phyloP scores from a whole-genome alignment of 2,797 vertebrate species.

The Leucoraja ocellata region DNA sequence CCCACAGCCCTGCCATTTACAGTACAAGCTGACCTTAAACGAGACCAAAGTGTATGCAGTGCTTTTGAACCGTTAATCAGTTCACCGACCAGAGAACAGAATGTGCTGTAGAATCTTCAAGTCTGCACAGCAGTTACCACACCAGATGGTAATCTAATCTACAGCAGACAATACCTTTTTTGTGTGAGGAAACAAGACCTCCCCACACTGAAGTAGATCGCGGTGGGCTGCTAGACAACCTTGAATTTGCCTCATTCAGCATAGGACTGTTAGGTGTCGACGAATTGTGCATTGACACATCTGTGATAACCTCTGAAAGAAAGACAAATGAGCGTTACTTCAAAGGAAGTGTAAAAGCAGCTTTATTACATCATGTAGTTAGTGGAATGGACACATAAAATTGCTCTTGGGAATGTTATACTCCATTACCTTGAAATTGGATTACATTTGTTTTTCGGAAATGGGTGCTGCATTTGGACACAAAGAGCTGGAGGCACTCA shows the following conservation, averaged over 20 bases:
- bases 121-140: not conserved
- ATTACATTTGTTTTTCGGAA: no score
- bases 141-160: not conserved
- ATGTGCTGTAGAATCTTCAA: not conserved
- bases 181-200: constrained; percentile 68
- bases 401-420: not conserved
- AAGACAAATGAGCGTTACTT: constrained; percentile 44
- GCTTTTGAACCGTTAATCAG: not conserved
- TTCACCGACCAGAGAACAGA: not conserved
- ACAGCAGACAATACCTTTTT: constrained; percentile 72
- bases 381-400: not conserved
- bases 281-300: constrained; percentile 72
- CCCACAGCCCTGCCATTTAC: no score
- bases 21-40: no score
- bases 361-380: not conserved
- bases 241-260: constrained; percentile 64
- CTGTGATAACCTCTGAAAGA: constrained; percentile 68
- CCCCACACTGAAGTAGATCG: constrained; percentile 73
- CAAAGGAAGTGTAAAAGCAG: not conserved
- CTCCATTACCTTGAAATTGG: no score
- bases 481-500: no score
- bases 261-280: constrained; percentile 66
- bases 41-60: no score
- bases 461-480: no score
- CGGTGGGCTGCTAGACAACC: constrained; percentile 79